Conservation (phyloP, 2,797 vertebrate species). For the Adelosebastes latens region DNA sequence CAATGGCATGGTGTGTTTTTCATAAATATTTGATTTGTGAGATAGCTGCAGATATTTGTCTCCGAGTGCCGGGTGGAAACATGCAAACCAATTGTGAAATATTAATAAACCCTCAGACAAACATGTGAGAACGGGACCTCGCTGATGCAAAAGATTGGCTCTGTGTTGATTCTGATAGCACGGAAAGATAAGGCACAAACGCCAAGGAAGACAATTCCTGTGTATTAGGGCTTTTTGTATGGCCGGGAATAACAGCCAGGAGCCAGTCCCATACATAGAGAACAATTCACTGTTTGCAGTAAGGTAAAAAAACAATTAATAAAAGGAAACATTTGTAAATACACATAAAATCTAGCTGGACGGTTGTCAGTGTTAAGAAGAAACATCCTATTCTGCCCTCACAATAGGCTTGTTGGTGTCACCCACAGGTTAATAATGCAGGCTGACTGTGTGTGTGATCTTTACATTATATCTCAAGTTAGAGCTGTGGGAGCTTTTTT, state of each 20-base stretch:
- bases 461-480: not conserved
- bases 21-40: slow-evolving; percentile 76
- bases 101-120: slow-evolving; percentile 69
- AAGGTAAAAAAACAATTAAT: slow-evolving; percentile 35
- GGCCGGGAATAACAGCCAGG: slow-evolving; percentile 50
- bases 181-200: slow-evolving; percentile 64
- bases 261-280: not conserved
- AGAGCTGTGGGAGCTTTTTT: not conserved
- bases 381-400: slow-evolving; percentile 30
- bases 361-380: not conserved
- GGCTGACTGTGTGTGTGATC: not conserved
- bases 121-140: slow-evolving; percentile 55
- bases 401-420: slow-evolving; percentile 18
- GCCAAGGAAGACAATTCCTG: slow-evolving; percentile 64
- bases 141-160: slow-evolving; percentile 41
- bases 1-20: slow-evolving; percentile 65
- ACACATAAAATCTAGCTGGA: slow-evolving; percentile 14
- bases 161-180: slow-evolving; percentile 63
- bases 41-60: slow-evolving; percentile 67
- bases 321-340: slow-evolving; percentile 44
- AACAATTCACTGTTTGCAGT: slow-evolving; percentile 71
- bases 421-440: slow-evolving; percentile 8
- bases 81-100: slow-evolving; percentile 75
- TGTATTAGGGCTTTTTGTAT: slow-evolving; percentile 56
- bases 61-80: slow-evolving; percentile 49